These are phyloP conservation scores for Heterodera schachtii DNA, from an alignment of 1,140 invertebrate genomes.

Conservation along the genomic window DNA sequence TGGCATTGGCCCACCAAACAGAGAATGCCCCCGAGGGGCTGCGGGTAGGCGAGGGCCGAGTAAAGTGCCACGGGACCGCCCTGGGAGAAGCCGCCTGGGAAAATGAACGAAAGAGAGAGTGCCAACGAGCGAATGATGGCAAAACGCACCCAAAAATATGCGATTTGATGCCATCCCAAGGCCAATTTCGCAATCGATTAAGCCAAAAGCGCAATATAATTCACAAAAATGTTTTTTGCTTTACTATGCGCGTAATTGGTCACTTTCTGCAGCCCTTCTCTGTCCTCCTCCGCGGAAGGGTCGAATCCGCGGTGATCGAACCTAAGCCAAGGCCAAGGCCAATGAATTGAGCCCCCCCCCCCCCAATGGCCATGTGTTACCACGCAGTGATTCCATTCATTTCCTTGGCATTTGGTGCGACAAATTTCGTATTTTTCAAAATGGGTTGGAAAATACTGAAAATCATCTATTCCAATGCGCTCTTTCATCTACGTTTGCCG, in stretches of 20 bases:
- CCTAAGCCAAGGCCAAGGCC: not conserved
- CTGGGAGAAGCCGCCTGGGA: constrained; percentile 9
- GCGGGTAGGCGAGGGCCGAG: not conserved
- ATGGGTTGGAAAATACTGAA: not conserved
- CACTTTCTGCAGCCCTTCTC: not conserved
- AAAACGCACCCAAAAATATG: constrained; percentile 7
- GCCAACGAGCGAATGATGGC: not conserved
- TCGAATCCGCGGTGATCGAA: constrained; percentile 6
- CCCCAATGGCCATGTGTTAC: not conserved
- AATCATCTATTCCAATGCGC: not conserved
- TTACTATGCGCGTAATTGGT: not conserved
- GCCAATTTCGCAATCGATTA: constrained; percentile 1
- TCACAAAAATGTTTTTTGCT: not conserved
- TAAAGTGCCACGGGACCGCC: constrained; percentile 9
- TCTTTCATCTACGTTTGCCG: not conserved
- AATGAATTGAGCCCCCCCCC: not conserved
- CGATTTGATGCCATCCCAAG: not conserved
- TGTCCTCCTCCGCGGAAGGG: not conserved
- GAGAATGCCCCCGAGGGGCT: constrained; percentile 6
- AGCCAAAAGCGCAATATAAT: not conserved
- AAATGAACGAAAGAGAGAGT: not conserved
- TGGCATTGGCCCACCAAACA: not conserved
- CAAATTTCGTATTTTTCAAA: constrained; percentile 5
- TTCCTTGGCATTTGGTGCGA: not conserved
- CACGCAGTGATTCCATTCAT: constrained; percentile 1